Conservation (phyloP, 1,140 invertebrate genomes). For the Protaetia brevitarsis region DNA sequence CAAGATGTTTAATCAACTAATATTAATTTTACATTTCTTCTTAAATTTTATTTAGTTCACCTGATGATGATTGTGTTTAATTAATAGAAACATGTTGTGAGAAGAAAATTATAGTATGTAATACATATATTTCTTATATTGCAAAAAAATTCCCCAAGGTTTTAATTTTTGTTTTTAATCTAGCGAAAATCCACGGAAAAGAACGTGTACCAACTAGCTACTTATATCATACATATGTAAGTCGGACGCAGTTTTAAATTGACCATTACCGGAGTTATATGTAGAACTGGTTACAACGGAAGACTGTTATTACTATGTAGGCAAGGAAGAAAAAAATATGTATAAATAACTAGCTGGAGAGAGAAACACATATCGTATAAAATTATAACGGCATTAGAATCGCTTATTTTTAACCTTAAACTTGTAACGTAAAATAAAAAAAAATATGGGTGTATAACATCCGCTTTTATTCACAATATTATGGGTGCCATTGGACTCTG, state of each 20-base stretch:
- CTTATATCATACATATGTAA: no score
- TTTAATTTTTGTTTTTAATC: background rate
- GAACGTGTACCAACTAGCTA: background rate
- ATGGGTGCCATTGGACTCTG: background rate
- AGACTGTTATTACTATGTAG: slow-evolving; percentile 3
- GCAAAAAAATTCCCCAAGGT: no score
- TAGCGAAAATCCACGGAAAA: background rate
- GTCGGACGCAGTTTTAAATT: background rate
- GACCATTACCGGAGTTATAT: background rate
- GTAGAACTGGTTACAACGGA: slow-evolving; percentile 1
- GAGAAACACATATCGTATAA: background rate
- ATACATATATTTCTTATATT: no score
- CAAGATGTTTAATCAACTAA: no score
- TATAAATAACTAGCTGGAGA: no score
- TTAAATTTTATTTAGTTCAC: no score
- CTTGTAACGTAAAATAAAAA: background rate
- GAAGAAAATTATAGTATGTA: no score
- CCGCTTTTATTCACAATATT: background rate
- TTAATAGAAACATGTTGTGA: no score
- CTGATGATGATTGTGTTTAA: no score
- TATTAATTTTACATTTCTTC: no score
- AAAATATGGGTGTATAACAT: background rate
- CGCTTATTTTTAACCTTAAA: slow-evolving; percentile 2
- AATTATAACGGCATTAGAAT: slow-evolving; percentile 14
- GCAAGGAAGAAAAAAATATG: no score